Conservation (phyloP, 1,140 invertebrate genomes). For the Drosophila willistoni region DNA sequence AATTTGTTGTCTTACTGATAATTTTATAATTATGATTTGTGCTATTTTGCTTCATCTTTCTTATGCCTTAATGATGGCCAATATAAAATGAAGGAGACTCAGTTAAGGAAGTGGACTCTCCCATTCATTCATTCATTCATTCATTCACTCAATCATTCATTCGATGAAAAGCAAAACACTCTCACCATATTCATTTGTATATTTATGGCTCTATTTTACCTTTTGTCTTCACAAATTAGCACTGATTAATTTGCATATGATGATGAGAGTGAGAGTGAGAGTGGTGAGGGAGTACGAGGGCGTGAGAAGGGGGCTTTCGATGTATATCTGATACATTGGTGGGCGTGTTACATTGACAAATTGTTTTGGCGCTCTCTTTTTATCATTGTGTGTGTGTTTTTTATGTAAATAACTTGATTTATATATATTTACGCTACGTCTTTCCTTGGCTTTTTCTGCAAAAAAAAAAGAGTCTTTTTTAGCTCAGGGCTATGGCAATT, state of each 20-base stretch:
- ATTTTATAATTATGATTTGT: constrained; percentile 70
- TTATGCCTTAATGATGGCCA: constrained; percentile 56
- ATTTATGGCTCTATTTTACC: constrained; percentile 71
- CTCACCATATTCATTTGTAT: constrained; percentile 18
- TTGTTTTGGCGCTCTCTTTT: constrained; percentile 53
- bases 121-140: constrained; percentile 8
- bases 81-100: constrained; percentile 33
- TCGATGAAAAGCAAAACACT: constrained; percentile 31
- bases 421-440: constrained; percentile 14
- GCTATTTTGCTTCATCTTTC: background rate
- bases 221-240: constrained; percentile 67
- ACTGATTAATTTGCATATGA: constrained; percentile 58
- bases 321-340: constrained; percentile 17
- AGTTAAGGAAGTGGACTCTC: background rate
- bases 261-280: constrained; percentile 11
- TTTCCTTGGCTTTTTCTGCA: constrained; percentile 18
- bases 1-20: constrained; percentile 58
- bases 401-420: constrained; percentile 64
- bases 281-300: background rate
- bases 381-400: constrained; percentile 34
- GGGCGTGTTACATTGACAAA: constrained; percentile 73
- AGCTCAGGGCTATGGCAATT: constrained; percentile 65
- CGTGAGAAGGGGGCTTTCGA: background rate
- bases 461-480: constrained; percentile 43
- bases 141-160: constrained; percentile 6